Evolutionary conservation across 2,888 invertebrate species (phyloP), one percentile per base, ranked within the genome.

Genomic region (Galerucella nymphaeae): DNA sequence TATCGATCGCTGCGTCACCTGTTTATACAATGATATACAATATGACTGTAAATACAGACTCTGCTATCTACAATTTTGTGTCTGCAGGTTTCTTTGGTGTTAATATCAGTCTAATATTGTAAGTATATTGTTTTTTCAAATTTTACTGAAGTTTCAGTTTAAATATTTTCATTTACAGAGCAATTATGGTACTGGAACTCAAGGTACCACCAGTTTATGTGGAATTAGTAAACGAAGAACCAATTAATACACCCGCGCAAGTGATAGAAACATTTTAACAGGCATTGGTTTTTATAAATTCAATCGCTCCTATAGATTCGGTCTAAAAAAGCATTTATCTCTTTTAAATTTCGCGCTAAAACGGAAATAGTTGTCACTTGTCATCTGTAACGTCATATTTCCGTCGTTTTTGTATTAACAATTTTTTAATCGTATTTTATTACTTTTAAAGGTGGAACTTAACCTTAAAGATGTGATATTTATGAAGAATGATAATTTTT

Each of bases 1-100:
- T 90, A 38, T 91, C 91, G 0, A 86, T 93, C 66, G 79, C 90
- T 3, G 88, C 92, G 0, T 88, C 91, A 0, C 88, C 92, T 0
- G 76, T 93, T 0, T 94, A 91, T 83, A 91, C 90, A 41, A 83
- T 89, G 0, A 84, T 94, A 23, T 94, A 93, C 80, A 88, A 89
- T 62, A 80, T 82, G 3, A 91, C 92, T 0, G 83, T 92, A 30
- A 78, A 84, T 0, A 85, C 84, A 0, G 89, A 90, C 81, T 91
- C 92, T 1, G 91, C 90, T 0, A 86, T 90, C 0, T 90, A 91
- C 75, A 90, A 90, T 82, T 84, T 91, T 57, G 82, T 92, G 42
- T 89, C 90, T 66, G 87, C 88, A 14, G 85, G 81, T 6, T 80
- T 92, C 18, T 88, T 87, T 75, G 72, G 80, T 0, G 73, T 88